phyloP scores from a whole-genome alignment of 1,140 invertebrate species.

The Trissolcus basalis region DNA sequence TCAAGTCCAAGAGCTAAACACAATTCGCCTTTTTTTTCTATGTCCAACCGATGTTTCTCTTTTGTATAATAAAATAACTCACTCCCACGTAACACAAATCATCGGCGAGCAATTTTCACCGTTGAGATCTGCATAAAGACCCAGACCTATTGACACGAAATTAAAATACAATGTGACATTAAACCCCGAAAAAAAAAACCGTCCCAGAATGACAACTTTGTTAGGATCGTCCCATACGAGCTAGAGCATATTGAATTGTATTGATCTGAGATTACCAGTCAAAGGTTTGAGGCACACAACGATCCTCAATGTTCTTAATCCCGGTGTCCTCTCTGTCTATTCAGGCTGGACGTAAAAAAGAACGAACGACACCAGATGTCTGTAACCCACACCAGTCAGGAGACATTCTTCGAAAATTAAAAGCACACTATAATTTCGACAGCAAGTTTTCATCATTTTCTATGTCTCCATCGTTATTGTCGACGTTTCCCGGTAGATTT shows the following conservation, averaged over 20 bases:
- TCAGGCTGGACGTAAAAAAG: constrained; percentile 32
- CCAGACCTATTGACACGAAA: constrained; percentile 46
- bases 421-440: constrained; percentile 14
- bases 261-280: constrained; percentile 45
- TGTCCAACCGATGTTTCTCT: constrained; percentile 12
- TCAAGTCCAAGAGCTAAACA: constrained; percentile 18
- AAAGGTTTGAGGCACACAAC: constrained; percentile 41
- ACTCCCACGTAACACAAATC: constrained; percentile 33
- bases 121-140: constrained; percentile 28
- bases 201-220: constrained; percentile 42
- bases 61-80: constrained; percentile 31
- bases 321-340: constrained; percentile 44
- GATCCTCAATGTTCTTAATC: constrained; percentile 46
- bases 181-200: constrained; percentile 20
- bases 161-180: constrained; percentile 47
- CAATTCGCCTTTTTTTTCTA: constrained; percentile 26
- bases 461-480: not conserved
- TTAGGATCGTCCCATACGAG: constrained; percentile 25
- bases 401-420: constrained; percentile 29
- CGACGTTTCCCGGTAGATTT: not conserved
- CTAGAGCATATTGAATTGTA: constrained; percentile 30
- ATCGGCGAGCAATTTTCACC: constrained; percentile 13
- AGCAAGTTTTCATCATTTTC: not conserved
- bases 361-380: constrained; percentile 51
- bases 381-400: constrained; percentile 19